Percentiles rank a stretch among this genome's conserved stretches.
phyloP scores from a whole-genome alignment of 1,140 invertebrate genomes.

The Carcinoscorpius rotundicauda region DNA sequence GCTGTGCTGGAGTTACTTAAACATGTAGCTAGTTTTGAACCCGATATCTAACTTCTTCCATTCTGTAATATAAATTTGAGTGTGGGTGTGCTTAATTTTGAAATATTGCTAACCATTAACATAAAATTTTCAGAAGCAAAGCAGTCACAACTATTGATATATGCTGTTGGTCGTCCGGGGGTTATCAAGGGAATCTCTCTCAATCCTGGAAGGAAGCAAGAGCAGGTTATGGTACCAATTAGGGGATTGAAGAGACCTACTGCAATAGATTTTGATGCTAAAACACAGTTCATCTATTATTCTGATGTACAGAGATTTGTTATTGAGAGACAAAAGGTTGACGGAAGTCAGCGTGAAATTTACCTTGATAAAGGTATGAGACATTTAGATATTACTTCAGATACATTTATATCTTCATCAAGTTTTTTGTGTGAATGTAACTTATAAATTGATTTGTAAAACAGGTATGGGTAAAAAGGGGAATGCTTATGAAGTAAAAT shows the following conservation, averaged over 20 bases:
- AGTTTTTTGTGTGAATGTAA: too few species aligned
- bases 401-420: too few species aligned
- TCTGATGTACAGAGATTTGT: conserved; percentile 45
- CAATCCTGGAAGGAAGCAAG: conserved; percentile 20
- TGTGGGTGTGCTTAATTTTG: too few species aligned
- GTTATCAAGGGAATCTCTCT: conserved; percentile 45
- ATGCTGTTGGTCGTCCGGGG: conserved; percentile 46
- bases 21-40: too few species aligned
- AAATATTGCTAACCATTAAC: not conserved
- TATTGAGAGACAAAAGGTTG: conserved; percentile 37
- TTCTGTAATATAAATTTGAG: too few species aligned
- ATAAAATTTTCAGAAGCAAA: conserved; percentile 34
- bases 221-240: conserved; percentile 52
- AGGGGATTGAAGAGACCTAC: conserved; percentile 46
- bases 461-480: too few species aligned
- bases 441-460: too few species aligned
- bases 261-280: conserved; percentile 54
- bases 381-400: too few species aligned
- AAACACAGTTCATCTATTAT: conserved; percentile 52
- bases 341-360: conserved; percentile 30
- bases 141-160: conserved; percentile 45
- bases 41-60: too few species aligned
- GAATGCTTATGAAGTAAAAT: too few species aligned
- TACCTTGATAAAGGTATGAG: conserved; percentile 30
- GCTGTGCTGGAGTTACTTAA: too few species aligned